Evolutionary conservation across 2,113 vertebrate species (phyloP), one percentile per base, ranked within the genome.

Genomic region (Ctenodactylus gundi): DNA sequence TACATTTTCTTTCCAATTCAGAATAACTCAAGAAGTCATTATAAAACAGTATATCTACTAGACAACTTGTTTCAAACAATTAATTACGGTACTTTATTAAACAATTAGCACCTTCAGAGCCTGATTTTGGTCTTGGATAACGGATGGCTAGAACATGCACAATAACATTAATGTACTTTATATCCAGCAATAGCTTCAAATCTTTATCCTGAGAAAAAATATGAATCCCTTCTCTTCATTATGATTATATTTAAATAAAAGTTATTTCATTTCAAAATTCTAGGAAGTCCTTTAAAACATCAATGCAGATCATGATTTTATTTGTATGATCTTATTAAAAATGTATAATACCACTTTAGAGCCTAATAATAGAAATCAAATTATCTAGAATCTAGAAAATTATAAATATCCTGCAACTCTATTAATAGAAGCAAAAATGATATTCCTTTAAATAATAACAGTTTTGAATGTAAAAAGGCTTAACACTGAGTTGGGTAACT

Each of bases 281-380:
- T 70, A 76, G 25, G 41, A 68, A 65, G 1, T 46, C 23, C 3
- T 90, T 85, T 4, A 81, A 95, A 87, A 62, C 94, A 83, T 65
- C 25, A 76, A 15, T 72, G 23, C 88, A n/a, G 53, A 60, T 81
- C 20, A 82, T 73, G 68, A 70, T 88, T 94, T 55, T 90, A 90
- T 70, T 91, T 82, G 46, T 27, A 83, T 57, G 77, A 89, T 80
- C 41, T 67, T 67, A 60, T 75, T 82, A 85, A 90, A 67, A 57
- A 86, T 70, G 65, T 75, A 49, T 85, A 44, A 53, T 46, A 29
- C 21, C 87, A 15, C 34, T 85, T 93, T 84, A 86, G 4, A 64
- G 7, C 34, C 6, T 44, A 72, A 76, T 83, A 39, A 65, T 60
- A 51, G n/a, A 65, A 8, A 53, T 41, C 3, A 46, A 91, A 93